phyloP scores from a whole-genome alignment of 92 coral and sea anemone genomes.

The Epizoanthus stellaris region DNA sequence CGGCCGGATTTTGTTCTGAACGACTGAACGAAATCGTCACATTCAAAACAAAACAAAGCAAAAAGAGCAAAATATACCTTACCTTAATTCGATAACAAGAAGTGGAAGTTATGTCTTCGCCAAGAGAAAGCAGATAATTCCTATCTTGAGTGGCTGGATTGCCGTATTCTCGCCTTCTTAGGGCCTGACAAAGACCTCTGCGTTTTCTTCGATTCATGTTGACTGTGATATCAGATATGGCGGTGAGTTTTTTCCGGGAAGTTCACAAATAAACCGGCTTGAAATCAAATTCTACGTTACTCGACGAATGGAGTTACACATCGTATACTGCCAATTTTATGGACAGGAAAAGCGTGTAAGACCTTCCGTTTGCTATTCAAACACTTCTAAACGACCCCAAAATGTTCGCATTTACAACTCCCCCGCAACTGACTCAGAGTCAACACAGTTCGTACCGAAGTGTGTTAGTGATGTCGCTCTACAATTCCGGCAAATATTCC shows the following conservation, averaged over 20 bases:
- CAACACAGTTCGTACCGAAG: background rate
- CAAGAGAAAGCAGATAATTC: slow-evolving; percentile 58
- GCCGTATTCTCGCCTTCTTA: slow-evolving; percentile 76
- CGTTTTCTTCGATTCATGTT: slow-evolving; percentile 13
- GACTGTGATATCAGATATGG: background rate
- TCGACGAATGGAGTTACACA: background rate
- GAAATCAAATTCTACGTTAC: background rate
- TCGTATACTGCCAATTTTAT: background rate
- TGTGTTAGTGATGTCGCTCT: no score
- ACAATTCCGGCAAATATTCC: background rate
- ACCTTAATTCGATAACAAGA: slow-evolving; percentile 78
- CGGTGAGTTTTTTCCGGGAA: background rate
- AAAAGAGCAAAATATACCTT: slow-evolving; percentile 26
- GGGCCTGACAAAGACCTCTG: slow-evolving; percentile 47
- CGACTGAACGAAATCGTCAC: background rate
- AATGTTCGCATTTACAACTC: slow-evolving; percentile 27
- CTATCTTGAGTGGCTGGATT: slow-evolving; percentile 62
- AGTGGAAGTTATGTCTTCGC: slow-evolving; percentile 72
- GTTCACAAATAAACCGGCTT: background rate
- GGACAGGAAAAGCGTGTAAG: background rate
- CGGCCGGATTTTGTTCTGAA: background rate
- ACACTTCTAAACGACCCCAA: slow-evolving; percentile 8
- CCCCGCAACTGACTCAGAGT: slow-evolving; percentile 20
- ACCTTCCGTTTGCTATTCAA: slow-evolving; percentile 11
- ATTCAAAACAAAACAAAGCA: slow-evolving; percentile 24